Base-by-base conservation (phyloP, 2,113 vertebrate species). In the Paradisaea rubra region DNA sequence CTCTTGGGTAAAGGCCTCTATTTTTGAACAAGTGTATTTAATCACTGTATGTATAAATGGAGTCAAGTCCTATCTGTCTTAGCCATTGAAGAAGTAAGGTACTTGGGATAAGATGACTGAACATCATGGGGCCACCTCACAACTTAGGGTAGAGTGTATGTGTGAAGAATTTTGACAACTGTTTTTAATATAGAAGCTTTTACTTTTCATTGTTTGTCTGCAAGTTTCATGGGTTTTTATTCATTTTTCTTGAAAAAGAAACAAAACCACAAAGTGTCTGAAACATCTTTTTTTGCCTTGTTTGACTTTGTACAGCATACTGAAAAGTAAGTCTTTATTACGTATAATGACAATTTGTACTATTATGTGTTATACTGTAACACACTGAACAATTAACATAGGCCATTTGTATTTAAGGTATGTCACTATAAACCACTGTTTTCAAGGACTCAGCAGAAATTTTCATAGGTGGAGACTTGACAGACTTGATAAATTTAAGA, bases 1-100 rank as follows among this genome's bases (percentile, higher is more conserved):
- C 37, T 86, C 44, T 91, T 61, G 37, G 61, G 73, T 78, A 72
- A 86, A 93, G 44, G 68, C 83, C 68, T 82, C 59, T 81, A 6
- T 82, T 92, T 96, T 89, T 80, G 65, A 95, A 88, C 49, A 85
- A 87, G 78, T 92, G 65, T 91, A 76, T 96, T 97, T 95, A 84
- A 80, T 94, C 50, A 18, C 30, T 74, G 25, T 71, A 15, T 92
- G 63, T 95, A 30, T 74, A 93, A 91, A 68, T 24, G 53, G 85
- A 73, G 60, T 77, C 45, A 60, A 53, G 63, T 66, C 35, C 53
- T 68, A 4, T 24, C 86, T 74, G 56, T 88, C 45, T 21, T 59
- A 71, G 27, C 47, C 79, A 21, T 82, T 74, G 63, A 72, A 84
- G 45, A 68, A 73, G 56, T 54, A 31, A 80, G 21, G 81, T 90